These are phyloP conservation scores for Dynastes maya DNA, from an alignment of 2,888 invertebrate genomes.

Conservation along the genomic window DNA sequence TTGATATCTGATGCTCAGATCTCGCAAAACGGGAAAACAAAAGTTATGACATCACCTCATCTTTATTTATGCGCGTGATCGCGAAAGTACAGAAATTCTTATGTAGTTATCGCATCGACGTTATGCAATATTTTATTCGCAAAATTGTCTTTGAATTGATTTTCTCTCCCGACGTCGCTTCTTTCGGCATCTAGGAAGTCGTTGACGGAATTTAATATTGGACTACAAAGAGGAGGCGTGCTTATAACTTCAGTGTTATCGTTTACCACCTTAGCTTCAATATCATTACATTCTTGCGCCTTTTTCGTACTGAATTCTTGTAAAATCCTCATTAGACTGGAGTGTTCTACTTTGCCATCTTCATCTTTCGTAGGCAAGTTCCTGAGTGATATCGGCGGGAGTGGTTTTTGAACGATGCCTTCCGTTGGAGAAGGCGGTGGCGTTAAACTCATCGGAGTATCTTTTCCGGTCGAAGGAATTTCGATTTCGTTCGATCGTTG, in stretches of 20 bases:
- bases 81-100: not conserved
- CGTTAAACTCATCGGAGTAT: slow-evolving; percentile 55
- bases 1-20: not conserved
- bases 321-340: slow-evolving; percentile 67
- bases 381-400: slow-evolving; percentile 33
- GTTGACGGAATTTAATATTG: slow-evolving; percentile 49
- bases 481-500: slow-evolving; percentile 50
- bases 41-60: slow-evolving; percentile 17
- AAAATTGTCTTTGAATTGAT: slow-evolving; percentile 35
- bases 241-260: slow-evolving; percentile 37
- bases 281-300: slow-evolving; percentile 42
- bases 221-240: slow-evolving; percentile 44
- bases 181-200: slow-evolving; percentile 55
- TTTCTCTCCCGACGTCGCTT: slow-evolving; percentile 32
- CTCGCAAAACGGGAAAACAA: slow-evolving; percentile 13
- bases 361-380: slow-evolving; percentile 59
- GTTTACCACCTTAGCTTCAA: slow-evolving; percentile 36
- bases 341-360: slow-evolving; percentile 64
- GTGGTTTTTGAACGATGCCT: slow-evolving; percentile 48
- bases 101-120: slow-evolving; percentile 39
- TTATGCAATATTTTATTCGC: slow-evolving; percentile 31
- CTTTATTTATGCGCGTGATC: not conserved
- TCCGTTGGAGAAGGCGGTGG: slow-evolving; percentile 63
- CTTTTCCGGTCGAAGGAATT: slow-evolving; percentile 44
- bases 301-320: slow-evolving; percentile 65